phyloP scores from a whole-genome alignment of 2,113 vertebrate genomes.

The Tragelaphus imberbis region DNA sequence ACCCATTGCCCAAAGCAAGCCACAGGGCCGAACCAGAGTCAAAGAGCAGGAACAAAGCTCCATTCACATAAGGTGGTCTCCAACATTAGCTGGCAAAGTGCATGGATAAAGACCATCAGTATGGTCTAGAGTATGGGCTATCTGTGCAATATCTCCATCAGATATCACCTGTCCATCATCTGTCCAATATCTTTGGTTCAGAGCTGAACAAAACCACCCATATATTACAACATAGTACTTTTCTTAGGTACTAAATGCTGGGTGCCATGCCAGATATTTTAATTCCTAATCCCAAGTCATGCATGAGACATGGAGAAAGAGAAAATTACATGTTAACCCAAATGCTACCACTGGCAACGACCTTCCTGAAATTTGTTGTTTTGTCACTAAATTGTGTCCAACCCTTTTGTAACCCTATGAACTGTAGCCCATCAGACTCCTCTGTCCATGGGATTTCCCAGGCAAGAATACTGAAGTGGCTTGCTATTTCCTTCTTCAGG shows the following conservation, averaged over 20 bases:
- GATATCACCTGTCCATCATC: background rate
- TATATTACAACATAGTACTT: background rate
- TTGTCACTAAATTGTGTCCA: background rate
- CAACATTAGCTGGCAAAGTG: background rate
- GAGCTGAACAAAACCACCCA: background rate
- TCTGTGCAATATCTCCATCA: background rate
- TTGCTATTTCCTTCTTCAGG: background rate
- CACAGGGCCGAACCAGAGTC: background rate
- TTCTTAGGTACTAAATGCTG: background rate
- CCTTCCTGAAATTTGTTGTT: background rate
- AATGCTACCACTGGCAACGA: background rate
- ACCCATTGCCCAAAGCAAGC: background rate
- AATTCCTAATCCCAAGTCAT: background rate
- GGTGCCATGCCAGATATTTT: background rate
- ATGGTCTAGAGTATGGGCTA: background rate
- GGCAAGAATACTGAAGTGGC: background rate
- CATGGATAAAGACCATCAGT: background rate
- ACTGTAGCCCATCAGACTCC: background rate
- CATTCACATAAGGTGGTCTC: background rate
- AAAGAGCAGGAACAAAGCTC: background rate
- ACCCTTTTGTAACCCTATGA: background rate
- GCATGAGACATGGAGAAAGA: background rate
- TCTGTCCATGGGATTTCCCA: background rate
- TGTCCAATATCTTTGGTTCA: background rate
- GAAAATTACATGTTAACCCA: background rate